These are phyloP conservation scores for Leptinotarsa rubiginosa DNA, from an alignment of 2,888 invertebrate species.

Conservation along the genomic window DNA sequence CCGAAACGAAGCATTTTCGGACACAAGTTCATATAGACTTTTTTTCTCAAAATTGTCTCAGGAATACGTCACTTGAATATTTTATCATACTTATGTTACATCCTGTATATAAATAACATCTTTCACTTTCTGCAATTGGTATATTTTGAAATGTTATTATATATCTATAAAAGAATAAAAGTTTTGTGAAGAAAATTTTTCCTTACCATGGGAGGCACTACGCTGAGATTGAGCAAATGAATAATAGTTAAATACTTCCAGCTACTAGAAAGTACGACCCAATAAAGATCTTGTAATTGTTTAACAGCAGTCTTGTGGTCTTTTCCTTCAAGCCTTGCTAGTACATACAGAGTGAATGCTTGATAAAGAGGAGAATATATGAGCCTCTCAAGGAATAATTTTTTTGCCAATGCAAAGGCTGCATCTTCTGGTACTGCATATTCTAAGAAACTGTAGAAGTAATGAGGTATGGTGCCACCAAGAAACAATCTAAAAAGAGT, in stretches of 20 bases:
- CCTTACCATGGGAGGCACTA: conserved; percentile 83
- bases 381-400: conserved; percentile 78
- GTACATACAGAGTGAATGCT: conserved; percentile 79
- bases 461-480: conserved; percentile 84
- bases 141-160: too few relatives aligned
- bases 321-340: conserved; percentile 83
- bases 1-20: too few relatives aligned
- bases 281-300: conserved; percentile 75
- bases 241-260: conserved; percentile 82
- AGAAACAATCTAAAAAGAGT: conserved; percentile 74
- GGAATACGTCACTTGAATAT: too few relatives aligned
- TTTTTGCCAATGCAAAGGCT: conserved; percentile 67
- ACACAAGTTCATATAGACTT: too few relatives aligned
- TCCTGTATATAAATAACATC: too few relatives aligned
- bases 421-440: conserved; percentile 71
- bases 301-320: conserved; percentile 74
- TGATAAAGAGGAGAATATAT: conserved; percentile 80
- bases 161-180: neutral
- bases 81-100: too few relatives aligned
- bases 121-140: too few relatives aligned
- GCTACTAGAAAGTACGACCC: conserved; percentile 77
- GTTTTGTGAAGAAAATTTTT: neutral
- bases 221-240: conserved; percentile 79
- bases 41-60: too few relatives aligned
- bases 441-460: conserved; percentile 77